Percentiles rank a stretch among this genome's conserved stretches.
Evolutionary conservation across 2,888 invertebrate species (phyloP).

Genomic region (Cosmia pyralina): DNA sequence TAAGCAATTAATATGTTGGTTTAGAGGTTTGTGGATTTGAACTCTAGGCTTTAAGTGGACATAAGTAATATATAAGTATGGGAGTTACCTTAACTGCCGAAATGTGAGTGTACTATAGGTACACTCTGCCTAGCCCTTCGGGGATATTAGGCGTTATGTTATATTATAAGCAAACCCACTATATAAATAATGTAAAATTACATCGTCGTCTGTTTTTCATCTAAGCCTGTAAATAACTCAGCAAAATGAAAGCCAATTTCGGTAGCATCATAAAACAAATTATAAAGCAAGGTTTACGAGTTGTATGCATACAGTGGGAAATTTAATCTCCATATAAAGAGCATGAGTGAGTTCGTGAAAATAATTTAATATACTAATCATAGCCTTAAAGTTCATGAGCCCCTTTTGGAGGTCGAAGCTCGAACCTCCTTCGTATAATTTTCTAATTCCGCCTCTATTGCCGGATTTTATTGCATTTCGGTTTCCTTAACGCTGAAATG

Average conservation of each 20-base stretch:
- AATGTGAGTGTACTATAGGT: too few species aligned
- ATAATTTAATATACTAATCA: constrained; percentile 58
- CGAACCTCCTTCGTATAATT: constrained; percentile 77
- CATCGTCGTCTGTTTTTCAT: not conserved
- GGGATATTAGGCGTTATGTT: too few species aligned
- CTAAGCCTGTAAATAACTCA: not conserved
- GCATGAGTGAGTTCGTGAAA: constrained; percentile 43
- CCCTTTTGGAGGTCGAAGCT: constrained; percentile 57
- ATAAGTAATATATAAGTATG: not conserved
- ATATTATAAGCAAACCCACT: too few species aligned
- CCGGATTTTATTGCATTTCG: constrained; percentile 85
- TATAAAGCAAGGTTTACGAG: constrained; percentile 36
- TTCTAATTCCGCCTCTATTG: constrained; percentile 81
- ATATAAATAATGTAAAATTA: too few species aligned
- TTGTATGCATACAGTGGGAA: constrained; percentile 32
- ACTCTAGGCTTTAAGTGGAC: not conserved
- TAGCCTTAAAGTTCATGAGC: constrained; percentile 50
- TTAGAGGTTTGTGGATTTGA: constrained; percentile 15
- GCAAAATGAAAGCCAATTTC: constrained; percentile 9
- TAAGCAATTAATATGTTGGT: constrained; percentile 38
- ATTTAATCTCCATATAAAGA: constrained; percentile 51
- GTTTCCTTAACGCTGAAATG: constrained; percentile 84
- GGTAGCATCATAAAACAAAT: constrained; percentile 26
- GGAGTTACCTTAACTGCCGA: too few species aligned
- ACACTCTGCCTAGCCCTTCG: too few species aligned